phyloP scores from a whole-genome alignment of 2,113 vertebrate species.

The Columba livia region DNA sequence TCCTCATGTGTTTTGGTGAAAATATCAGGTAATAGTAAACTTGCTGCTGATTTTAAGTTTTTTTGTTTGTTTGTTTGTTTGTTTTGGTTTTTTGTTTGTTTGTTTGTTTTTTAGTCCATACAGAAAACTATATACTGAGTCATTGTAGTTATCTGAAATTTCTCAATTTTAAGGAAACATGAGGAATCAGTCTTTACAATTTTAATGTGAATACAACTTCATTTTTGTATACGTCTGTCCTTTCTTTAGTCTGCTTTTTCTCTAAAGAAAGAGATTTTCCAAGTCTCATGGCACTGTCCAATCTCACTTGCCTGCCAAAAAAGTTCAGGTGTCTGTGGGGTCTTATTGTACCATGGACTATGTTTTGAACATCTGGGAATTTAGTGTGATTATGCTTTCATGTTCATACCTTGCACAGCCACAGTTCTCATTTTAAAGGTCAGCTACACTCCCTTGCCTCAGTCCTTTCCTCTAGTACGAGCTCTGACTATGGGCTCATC shows the following conservation, averaged over 20 bases:
- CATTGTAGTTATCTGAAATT: not conserved
- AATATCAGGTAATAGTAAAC: not conserved
- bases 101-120: not conserved
- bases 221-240: not conserved
- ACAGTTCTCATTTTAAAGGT: not conserved
- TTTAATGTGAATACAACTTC: not conserved
- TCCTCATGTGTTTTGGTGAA: not conserved
- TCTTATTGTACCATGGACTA: rapidly evolving
- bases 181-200: rapidly evolving
- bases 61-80: too few relatives aligned
- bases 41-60: not conserved
- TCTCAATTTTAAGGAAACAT: not conserved
- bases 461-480: not conserved
- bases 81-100: too few relatives aligned
- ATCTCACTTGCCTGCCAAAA: not conserved
- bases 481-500: not conserved
- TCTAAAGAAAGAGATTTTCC: not conserved
- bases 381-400: not conserved
- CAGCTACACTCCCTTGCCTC: not conserved
- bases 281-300: not conserved
- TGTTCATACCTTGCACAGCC: not conserved
- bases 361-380: not conserved
- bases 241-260: not conserved
- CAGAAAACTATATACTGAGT: not conserved
- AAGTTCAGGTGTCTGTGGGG: not conserved